Conservation (phyloP, 1,140 invertebrate genomes). For the Polypedilum pembai region DNA sequence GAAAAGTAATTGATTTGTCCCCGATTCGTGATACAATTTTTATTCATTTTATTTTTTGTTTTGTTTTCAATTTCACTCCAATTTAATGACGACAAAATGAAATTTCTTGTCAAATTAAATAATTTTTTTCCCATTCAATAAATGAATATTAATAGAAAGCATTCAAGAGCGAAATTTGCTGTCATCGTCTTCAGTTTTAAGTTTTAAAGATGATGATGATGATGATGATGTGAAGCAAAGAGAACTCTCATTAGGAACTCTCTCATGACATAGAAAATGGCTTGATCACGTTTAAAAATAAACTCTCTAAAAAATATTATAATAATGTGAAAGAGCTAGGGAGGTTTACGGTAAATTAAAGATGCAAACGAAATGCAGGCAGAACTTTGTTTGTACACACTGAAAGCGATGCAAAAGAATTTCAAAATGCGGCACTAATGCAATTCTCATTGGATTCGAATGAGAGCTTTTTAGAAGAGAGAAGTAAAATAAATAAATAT, state of each 20-base stretch:
- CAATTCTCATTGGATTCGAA: constrained; percentile 8
- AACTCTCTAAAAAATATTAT: constrained; percentile 15
- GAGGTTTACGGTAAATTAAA: constrained; percentile 19
- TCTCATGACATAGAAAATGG: background rate
- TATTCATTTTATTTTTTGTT: too few relatives aligned
- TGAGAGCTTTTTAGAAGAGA: too few relatives aligned
- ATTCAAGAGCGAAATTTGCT: constrained; percentile 4
- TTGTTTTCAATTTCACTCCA: constrained; percentile 21
- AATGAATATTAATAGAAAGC: background rate
- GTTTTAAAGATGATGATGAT: background rate
- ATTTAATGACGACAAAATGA: constrained; percentile 9
- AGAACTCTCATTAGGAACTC: background rate
- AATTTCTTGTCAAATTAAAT: constrained; percentile 5
- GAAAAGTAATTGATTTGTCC: constrained; percentile 23
- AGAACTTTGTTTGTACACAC: background rate
- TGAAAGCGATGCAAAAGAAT: background rate
- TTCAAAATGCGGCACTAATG: constrained; percentile 11
- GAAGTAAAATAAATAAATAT: constrained; percentile 2
- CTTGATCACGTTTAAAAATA: constrained; percentile 2
- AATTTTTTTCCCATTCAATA: background rate
- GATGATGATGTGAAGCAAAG: background rate
- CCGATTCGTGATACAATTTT: constrained; percentile 15
- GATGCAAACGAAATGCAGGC: background rate
- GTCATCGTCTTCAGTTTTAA: background rate
- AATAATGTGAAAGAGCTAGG: background rate